phyloP scores from a whole-genome alignment of 2,113 vertebrate species.

The Corythornis vintsioides region DNA sequence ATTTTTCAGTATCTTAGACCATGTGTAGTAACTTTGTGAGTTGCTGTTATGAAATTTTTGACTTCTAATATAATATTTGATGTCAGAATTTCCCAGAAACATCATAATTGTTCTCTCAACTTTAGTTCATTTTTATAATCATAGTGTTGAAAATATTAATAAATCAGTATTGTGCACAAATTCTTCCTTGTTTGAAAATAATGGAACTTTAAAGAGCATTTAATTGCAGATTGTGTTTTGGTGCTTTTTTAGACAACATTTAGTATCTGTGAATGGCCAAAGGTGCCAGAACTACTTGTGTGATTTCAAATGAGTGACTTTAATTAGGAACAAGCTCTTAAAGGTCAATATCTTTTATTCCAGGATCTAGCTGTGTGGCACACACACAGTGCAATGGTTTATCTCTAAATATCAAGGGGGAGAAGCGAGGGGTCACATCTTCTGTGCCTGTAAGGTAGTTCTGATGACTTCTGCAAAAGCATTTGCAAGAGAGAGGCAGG shows the following conservation, averaged over 20 bases:
- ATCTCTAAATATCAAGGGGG: not conserved
- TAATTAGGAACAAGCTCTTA: conserved; percentile 25
- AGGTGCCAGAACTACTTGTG: not conserved
- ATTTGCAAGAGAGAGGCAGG: not conserved
- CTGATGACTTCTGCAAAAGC: not conserved
- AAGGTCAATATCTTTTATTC: conserved; percentile 46
- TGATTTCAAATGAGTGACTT: conserved; percentile 1
- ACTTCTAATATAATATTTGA: not conserved
- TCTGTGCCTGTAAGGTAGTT: not conserved
- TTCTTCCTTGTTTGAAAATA: not conserved
- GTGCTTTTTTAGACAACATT: not conserved
- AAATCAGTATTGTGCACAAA: too few relatives aligned
- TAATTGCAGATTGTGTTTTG: not conserved
- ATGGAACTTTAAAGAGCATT: not conserved
- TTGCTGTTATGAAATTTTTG: not conserved
- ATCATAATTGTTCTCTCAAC: not conserved
- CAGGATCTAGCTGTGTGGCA: not conserved
- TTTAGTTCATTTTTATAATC: not conserved
- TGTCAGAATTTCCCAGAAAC: not conserved
- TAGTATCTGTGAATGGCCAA: not conserved
- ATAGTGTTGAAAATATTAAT: not conserved
- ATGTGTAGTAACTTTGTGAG: not conserved
- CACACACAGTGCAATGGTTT: not conserved
- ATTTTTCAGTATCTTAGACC: not conserved
- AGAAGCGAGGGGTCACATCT: not conserved